Base-by-base conservation (phyloP, 2,113 vertebrate species). In the Petrocephalus zakoni region DNA sequence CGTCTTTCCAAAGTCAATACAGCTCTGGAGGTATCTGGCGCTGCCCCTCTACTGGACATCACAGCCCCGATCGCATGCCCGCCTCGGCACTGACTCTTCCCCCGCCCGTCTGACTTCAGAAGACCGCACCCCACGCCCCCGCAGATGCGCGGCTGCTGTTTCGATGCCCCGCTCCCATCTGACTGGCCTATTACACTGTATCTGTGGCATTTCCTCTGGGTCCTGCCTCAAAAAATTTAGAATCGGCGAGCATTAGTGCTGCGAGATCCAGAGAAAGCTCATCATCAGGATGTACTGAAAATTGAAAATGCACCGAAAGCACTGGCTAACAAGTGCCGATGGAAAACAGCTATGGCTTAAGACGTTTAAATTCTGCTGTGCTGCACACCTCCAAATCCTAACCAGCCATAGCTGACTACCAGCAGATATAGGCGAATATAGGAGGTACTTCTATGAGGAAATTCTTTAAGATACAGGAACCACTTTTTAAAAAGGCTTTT, bases 1-100 rank as follows among this genome's bases (percentile, higher is more conserved):
- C 90, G 89, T 88, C 88, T 86, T 37, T 90, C 92, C 93, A 93
- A 94, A 90, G 89, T 91, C 94, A 93, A 94, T 91, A 93, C 47
- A 46, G 82, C 46, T 82, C 81, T 55, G 47, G 29, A 89, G 91
- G 92, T 88, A 91, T 91, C 87, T 89, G 49, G 88, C 56, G 90
- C 90, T 89, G 85, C 84, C 46, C 64, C 68, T 0, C 84, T 37
- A 46, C 75, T 78, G 78, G 49, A 37, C 42, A 51, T 68, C 78
- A 81, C 86, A 90, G 90, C 91, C 89, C 58, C 61, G 87, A 91
- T 90, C 90, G 37, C 87, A 4, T 49, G 17, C 64, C 34, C n/a
- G 51, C 22, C 19, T n/a, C 11, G 21, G 17, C 21, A 58, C 29
- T 17, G 47, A 34, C 49, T 47, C 21, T 10, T 68, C 64, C 47